These are phyloP conservation scores for Tipula vernalis DNA, from an alignment of 2,888 invertebrate species.

Conservation along the genomic window DNA sequence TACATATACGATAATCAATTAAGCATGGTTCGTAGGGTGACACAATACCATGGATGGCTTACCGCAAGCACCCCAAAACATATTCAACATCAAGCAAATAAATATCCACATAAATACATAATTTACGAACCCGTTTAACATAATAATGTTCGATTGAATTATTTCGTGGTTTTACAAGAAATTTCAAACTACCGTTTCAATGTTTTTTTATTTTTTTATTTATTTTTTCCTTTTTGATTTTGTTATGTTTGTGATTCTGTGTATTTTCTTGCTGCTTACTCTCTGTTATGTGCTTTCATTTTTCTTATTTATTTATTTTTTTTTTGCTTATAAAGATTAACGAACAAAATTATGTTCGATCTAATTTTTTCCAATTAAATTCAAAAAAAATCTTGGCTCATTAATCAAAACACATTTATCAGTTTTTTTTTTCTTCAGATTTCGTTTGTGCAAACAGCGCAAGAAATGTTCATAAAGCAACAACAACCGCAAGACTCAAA, in stretches of 20 bases:
- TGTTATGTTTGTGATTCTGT: neutral
- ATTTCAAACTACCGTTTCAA: neutral
- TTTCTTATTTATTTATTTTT: neutral
- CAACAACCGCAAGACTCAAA: neutral
- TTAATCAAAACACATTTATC: neutral
- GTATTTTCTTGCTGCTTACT: neutral
- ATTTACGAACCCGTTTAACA: neutral
- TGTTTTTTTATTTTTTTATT: neutral
- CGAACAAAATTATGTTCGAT: slow-evolving; percentile 4
- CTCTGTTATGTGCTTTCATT: neutral
- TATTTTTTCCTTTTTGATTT: neutral
- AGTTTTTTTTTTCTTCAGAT: neutral
- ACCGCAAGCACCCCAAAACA: neutral
- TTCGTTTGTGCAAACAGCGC: neutral
- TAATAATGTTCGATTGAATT: slow-evolving; percentile 4
- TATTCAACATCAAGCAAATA: neutral
- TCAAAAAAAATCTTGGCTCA: neutral
- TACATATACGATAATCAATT: too few species aligned
- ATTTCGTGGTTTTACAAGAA: neutral
- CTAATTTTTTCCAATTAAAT: slow-evolving; percentile 4
- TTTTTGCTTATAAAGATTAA: neutral
- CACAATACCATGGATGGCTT: neutral
- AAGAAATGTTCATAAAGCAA: neutral
- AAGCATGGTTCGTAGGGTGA: too few species aligned
- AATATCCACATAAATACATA: neutral